Conservation (phyloP, 2,888 invertebrate genomes). For the Linnaemya tessellans region DNA sequence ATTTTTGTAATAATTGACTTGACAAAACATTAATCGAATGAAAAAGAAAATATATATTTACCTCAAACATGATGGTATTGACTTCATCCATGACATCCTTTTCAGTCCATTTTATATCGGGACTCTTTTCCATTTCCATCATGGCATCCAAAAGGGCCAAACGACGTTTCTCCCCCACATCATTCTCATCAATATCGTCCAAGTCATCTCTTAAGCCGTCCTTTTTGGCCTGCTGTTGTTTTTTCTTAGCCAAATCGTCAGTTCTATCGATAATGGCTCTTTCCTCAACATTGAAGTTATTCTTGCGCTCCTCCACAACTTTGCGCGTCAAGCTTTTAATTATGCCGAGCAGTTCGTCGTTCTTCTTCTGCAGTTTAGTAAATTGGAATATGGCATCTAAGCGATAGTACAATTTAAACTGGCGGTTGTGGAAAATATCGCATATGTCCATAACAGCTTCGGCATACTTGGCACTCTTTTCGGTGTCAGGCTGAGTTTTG, state of each 20-base stretch:
- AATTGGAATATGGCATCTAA: constrained; percentile 89
- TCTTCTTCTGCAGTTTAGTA: constrained; percentile 88
- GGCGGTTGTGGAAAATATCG: constrained; percentile 91
- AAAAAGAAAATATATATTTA: constrained; percentile 35
- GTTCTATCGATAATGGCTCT: constrained; percentile 81
- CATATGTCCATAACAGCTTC: constrained; percentile 95
- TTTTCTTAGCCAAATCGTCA: constrained; percentile 75
- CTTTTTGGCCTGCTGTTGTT: constrained; percentile 77
- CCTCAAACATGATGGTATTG: constrained; percentile 94
- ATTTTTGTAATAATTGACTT: neutral
- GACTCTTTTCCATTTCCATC: constrained; percentile 92
- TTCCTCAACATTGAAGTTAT: constrained; percentile 84
- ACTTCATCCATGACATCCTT: constrained; percentile 93
- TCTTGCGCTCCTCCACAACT: constrained; percentile 86
- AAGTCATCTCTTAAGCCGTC: constrained; percentile 89
- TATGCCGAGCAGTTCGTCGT: constrained; percentile 86
- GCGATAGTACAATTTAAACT: constrained; percentile 89
- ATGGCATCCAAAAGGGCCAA: constrained; percentile 94
- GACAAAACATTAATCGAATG: neutral
- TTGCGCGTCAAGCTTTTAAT: constrained; percentile 91
- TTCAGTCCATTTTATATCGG: constrained; percentile 87
- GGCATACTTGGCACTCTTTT: constrained; percentile 90
- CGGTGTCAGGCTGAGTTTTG: constrained; percentile 88
- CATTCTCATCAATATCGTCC: constrained; percentile 91
- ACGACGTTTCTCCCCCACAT: constrained; percentile 90